Evolutionary conservation across 1,140 invertebrate species (phyloP).

Genomic region (Antheraea mylitta): DNA sequence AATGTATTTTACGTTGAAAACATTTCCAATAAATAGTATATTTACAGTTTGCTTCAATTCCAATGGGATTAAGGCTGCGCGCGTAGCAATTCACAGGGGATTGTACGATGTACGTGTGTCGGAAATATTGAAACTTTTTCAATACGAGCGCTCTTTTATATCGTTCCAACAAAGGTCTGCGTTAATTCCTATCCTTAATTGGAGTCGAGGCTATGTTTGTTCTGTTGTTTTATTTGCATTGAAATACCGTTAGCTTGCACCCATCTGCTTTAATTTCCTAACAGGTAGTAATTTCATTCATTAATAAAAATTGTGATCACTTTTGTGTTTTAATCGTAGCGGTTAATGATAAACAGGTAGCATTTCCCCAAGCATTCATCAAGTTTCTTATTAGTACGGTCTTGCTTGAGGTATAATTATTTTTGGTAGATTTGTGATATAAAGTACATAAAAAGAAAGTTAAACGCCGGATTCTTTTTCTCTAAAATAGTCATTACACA

Average conservation of each 20-base stretch:
- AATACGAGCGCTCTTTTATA: conserved; percentile 15
- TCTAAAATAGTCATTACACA: too few species aligned
- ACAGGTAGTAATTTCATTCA: not conserved
- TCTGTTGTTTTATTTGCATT: not conserved
- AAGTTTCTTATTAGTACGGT: not conserved
- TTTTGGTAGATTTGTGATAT: too few species aligned
- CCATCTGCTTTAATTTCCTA: not conserved
- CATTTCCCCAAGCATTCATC: too few species aligned
- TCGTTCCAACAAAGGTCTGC: not conserved
- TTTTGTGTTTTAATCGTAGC: not conserved
- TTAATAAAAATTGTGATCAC: not conserved
- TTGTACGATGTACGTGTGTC: conserved; percentile 13
- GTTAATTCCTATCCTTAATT: not conserved
- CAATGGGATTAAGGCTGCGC: conserved; percentile 11
- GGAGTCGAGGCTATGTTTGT: not conserved
- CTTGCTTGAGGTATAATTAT: not conserved
- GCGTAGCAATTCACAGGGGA: conserved; percentile 27
- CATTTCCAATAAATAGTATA: not conserved
- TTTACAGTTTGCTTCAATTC: conserved; percentile 7
- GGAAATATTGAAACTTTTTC: conserved; percentile 35
- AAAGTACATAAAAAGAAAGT: too few species aligned
- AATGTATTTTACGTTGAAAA: too few species aligned
- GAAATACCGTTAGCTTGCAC: not conserved
- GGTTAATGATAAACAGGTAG: not conserved
- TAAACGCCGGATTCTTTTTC: too few species aligned